Evolutionary conservation across 2,797 vertebrate genomes (phyloP), one percentile per base, ranked within the genome.

Genomic region (Crocidura indochinensis): DNA sequence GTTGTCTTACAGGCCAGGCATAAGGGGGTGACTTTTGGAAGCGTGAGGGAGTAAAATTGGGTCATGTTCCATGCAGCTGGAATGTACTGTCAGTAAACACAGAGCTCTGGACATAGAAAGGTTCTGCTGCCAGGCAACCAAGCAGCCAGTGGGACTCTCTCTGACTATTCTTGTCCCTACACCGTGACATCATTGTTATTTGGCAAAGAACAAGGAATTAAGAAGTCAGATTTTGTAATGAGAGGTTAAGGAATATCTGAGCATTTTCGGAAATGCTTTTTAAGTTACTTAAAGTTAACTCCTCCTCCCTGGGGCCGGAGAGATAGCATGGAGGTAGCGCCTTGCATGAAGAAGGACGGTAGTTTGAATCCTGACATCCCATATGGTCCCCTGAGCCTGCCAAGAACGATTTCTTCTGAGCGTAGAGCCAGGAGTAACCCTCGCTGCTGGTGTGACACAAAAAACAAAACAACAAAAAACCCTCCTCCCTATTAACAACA

Each of bases 211-310:
- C 31, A 44, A 53, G 8, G 31, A 74, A 67, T 71, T 62, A 90
- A 84, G 78, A 92, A 84, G 60, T 2, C 20, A 65, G 72, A 82
- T 72, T 10, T 60, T 92, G 26, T 46, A 9, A 14, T 67, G 14
- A 14, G 4, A 72, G 64, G 22, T 73, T 89, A 85, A 87, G n/a
- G 60, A 87, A 94, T 71, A 71, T 62, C 73, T 10, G 22, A 68
- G 56, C 27, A 78, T 83, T 78, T 94, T 84, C 46, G 9, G 38
- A 89, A 89, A 64, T 38, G 29, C 1, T 38, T 80, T 47, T 82
- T 74, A 60, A 85, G 15, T 20, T 44, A n/a, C 15, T 46, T 87
- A 79, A 15, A 71, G 24, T 17, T 65, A 38, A 38, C 38, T 38
- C 38, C 38, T 38, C 38, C 38, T 38, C 38, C 38, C 38, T 38